Evolutionary conservation across 2,888 invertebrate species (phyloP), one percentile per base, ranked within the genome.

Genomic region (Lepetodrilus schrolli): DNA sequence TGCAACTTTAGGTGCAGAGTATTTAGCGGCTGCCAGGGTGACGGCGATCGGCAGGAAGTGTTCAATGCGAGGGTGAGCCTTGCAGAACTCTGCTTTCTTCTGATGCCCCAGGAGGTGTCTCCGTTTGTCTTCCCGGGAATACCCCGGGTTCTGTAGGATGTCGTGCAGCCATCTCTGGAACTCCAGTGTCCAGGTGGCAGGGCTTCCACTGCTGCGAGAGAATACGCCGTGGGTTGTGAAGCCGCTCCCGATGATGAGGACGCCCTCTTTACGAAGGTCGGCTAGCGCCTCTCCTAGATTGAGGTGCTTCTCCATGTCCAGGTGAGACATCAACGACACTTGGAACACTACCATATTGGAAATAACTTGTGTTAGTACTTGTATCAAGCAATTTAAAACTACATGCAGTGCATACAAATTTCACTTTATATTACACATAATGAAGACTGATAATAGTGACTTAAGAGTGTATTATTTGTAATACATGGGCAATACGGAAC

Each of bases 211-310:
- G 0, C 49, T 47, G 20, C 21, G 48, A 26, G 34, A 58, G 23
- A 70, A 74, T 17, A 69, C 69, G 23, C 74, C 78, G 73, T 86
- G 86, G 34, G 84, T 84, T 65, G 81, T 80, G 48, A 82, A 81
- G 4, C 86, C 86, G 65, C 83, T 84, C 13, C 85, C 85, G 13
- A 86, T 71, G 4, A 86, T 81, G 13, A 86, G 78, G 1, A 84
- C 73, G 23, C 81, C 80, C 37, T 86, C 79, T 37, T 77, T 72
- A 26, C 81, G 66, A 0, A 86, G 73, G 1, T 78, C 78, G 4
- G 78, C 49, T 20, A 86, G 75, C 7, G 83, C 82, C 73, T 83
- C 83, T 0, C 83, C 85, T 4, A 86, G 74, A 17, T 74, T 73
- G 17, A 86, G 71, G 70, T 85, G 84, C 21, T 82, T 77, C 21